Evolutionary conservation across 2,888 invertebrate genomes (phyloP), one percentile per base, ranked within the genome.

Genomic region (Dryobota labecula): DNA sequence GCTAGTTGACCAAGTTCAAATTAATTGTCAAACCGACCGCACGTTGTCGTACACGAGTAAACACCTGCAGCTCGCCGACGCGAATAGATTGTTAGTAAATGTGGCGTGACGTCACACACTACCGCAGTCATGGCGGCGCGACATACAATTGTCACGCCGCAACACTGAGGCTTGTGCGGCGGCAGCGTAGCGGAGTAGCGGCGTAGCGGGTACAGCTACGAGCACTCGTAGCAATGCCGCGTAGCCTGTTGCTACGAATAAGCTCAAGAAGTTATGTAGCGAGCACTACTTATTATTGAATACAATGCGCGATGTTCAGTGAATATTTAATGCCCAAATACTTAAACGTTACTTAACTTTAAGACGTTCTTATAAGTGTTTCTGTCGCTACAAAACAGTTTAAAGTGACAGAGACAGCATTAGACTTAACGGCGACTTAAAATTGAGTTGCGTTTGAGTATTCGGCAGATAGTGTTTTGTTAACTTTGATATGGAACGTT

Each of bases 191-290:
- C 33, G 9, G 27, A 18, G 66, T 66, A 61, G 67, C 33, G 9
- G 27, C n/a, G 66, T 66, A 61, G 67, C 61, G 13, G 27, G 7
- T 7, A 1, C 8, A n/a, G 51, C 51, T 68, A 62, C 56, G 75
- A 53, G 18, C n/a, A 15, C 5, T 61, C 70, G 76, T 76, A 76
- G 77, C 71, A 43, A 15, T 1, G 56, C 24, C 30, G 27, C 62
- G 66, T 54, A 77, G 62, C 47, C 30, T 24, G 49, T 33, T 62
- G 56, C 57, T 66, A 70, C 54, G 43, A 49, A 30, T 30, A 27
- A 38, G 30, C n/a, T 54, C 13, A 9, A 15, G 9, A 13, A 68
- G 9, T 27, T 15, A 33, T 33, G 18, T 33, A 27, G 41, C 20
- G 41, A 20, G 58, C 41, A 41, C 4, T 4, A 41, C 27, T 57